Evolutionary conservation across 2,113 vertebrate genomes (phyloP).

Genomic region (Halcyon senegalensis): DNA sequence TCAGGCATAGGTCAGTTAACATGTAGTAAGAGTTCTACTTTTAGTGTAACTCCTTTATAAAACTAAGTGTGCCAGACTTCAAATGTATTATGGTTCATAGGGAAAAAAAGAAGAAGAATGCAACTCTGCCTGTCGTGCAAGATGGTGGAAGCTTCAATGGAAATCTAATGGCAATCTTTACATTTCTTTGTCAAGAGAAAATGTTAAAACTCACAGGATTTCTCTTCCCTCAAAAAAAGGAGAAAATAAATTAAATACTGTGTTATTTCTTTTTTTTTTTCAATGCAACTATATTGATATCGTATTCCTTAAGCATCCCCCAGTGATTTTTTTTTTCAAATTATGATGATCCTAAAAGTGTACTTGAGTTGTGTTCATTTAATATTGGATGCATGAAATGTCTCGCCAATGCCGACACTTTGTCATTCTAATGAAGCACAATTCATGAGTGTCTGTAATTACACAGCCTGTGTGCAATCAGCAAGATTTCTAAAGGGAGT

Average conservation of each 20-base stretch:
- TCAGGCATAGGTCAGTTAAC: background rate
- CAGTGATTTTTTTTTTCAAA: background rate
- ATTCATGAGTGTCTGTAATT: slow-evolving; percentile 45
- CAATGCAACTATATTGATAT: background rate
- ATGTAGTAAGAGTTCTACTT: background rate
- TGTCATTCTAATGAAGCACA: slow-evolving; percentile 58
- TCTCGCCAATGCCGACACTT: slow-evolving; percentile 5
- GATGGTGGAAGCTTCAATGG: background rate
- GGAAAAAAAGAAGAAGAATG: background rate
- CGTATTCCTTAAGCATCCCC: background rate
- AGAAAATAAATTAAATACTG: background rate
- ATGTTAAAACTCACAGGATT: background rate
- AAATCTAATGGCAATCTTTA: background rate
- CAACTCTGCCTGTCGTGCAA: background rate
- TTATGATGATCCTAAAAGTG: slow-evolving; percentile 41
- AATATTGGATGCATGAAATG: slow-evolving; percentile 18
- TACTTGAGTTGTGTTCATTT: background rate
- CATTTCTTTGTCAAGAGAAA: slow-evolving; percentile 23
- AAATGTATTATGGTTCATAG: rapidly evolving
- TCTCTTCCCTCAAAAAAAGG: background rate
- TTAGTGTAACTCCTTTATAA: background rate
- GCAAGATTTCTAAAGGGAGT: slow-evolving; percentile 41
- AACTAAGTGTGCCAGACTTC: background rate
- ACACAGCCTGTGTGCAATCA: slow-evolving; percentile 53
- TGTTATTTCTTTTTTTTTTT: background rate